Percentiles rank a stretch among this genome's conserved stretches.
These are phyloP conservation scores for Arnoldichthys spilopterus DNA, from an alignment of 2,797 vertebrate genomes.

Conservation along the genomic window DNA sequence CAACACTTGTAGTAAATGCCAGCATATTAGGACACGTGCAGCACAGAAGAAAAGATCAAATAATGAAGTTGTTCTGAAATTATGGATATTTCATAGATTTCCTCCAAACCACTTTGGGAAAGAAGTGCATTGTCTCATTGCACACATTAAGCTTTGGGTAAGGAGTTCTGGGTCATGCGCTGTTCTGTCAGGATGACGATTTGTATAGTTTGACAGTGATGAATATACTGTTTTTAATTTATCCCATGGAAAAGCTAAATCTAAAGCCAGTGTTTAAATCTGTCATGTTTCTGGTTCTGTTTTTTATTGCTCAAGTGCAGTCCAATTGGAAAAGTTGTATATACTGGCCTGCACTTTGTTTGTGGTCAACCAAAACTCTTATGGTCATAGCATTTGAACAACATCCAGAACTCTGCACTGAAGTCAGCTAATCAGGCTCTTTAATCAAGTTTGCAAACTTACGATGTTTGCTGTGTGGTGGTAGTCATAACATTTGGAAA, in stretches of 20 bases:
- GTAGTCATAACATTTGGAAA: slow-evolving; percentile 19
- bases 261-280: slow-evolving; percentile 50
- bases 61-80: background rate
- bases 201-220: slow-evolving; percentile 52
- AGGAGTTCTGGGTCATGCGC: slow-evolving; percentile 47
- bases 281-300: slow-evolving; percentile 48
- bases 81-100: background rate
- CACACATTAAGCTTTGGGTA: slow-evolving; percentile 59
- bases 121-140: slow-evolving; percentile 54
- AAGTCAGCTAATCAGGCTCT: slow-evolving; percentile 31
- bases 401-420: slow-evolving; percentile 36
- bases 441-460: slow-evolving; percentile 29
- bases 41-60: background rate
- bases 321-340: slow-evolving; percentile 45
- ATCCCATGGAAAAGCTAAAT: slow-evolving; percentile 43
- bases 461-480: slow-evolving; percentile 24
- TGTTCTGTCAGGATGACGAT: slow-evolving; percentile 64
- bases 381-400: slow-evolving; percentile 32
- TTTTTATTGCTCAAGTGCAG: slow-evolving; percentile 48
- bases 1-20: background rate
- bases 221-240: slow-evolving; percentile 38
- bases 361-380: slow-evolving; percentile 48
- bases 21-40: slow-evolving; percentile 17
- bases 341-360: slow-evolving; percentile 46
- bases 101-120: slow-evolving; percentile 44